These are phyloP conservation scores for Henicopernis longicauda DNA, from an alignment of 2,113 vertebrate species.

Conservation along the genomic window DNA sequence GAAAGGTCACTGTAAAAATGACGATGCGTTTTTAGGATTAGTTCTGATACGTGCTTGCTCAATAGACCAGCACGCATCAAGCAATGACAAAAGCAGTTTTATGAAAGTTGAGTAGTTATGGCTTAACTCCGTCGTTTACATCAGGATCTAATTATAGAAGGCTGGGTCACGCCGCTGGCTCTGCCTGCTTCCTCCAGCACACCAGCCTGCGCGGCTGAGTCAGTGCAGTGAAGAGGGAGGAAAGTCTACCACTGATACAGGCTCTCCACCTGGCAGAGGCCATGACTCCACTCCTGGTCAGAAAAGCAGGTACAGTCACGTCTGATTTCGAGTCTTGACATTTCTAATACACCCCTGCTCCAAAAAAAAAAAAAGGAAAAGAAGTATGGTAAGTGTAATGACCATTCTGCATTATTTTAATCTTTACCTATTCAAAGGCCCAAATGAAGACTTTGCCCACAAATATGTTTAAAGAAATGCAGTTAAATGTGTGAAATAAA, in stretches of 20 bases:
- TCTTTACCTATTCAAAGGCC: background rate
- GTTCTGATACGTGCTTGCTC: slow-evolving; percentile 11
- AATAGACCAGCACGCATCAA: background rate
- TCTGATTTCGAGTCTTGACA: background rate
- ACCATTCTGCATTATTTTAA: background rate
- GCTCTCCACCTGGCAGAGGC: background rate
- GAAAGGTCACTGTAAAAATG: slow-evolving; percentile 6
- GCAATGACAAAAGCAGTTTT: slow-evolving; percentile 31
- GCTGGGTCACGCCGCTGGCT: background rate
- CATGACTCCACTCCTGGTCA: background rate
- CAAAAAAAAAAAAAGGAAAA: background rate
- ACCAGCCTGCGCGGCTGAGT: background rate
- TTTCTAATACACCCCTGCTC: background rate
- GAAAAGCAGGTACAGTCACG: background rate
- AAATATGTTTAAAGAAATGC: background rate
- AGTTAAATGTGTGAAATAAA: background rate
- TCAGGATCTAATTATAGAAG: slow-evolving; percentile 52
- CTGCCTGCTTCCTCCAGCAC: background rate
- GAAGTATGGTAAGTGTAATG: background rate
- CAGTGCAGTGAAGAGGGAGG: too few species aligned
- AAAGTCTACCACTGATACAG: background rate
- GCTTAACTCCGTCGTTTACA: background rate
- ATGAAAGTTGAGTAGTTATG: slow-evolving; percentile 30
- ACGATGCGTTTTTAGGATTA: background rate
- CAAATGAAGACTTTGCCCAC: background rate